Conservation (phyloP, 2,113 vertebrate genomes). For the Stigmatopora nigra region DNA sequence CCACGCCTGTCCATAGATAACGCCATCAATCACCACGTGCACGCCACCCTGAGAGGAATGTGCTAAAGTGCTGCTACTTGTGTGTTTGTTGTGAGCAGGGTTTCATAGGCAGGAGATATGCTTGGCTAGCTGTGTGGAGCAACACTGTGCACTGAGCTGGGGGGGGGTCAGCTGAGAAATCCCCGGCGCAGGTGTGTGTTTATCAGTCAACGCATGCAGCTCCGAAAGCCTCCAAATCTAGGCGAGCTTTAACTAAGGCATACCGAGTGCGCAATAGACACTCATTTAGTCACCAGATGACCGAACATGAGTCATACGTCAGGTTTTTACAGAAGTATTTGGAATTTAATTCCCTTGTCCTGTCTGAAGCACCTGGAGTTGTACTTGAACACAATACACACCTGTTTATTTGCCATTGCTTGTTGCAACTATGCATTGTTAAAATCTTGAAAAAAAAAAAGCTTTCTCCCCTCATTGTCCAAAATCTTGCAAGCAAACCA, state of each 20-base stretch:
- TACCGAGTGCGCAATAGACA: constrained; percentile 43
- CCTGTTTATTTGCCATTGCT: too few relatives aligned
- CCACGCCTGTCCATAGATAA: constrained; percentile 63
- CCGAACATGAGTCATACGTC: constrained; percentile 15
- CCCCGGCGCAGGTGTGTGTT: constrained; percentile 68
- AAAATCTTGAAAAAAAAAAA: too few relatives aligned
- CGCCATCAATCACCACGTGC: constrained; percentile 63
- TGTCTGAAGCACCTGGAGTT: too few relatives aligned
- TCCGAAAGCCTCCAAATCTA: constrained; percentile 57
- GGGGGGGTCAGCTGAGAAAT: constrained; percentile 40
- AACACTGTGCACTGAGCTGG: constrained; percentile 52
- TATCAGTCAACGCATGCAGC: constrained; percentile 65
- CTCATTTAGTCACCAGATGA: constrained; percentile 35
- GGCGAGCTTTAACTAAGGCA: constrained; percentile 57
- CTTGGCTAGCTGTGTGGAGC: constrained; percentile 56
- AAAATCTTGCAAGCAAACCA: too few relatives aligned
- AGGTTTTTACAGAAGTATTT: too few relatives aligned
- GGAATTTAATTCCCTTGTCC: too few relatives aligned
- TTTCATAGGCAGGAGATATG: constrained; percentile 53
- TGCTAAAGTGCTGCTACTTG: constrained; percentile 39
- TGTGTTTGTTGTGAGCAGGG: constrained; percentile 55
- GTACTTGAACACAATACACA: too few relatives aligned
- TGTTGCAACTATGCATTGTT: too few relatives aligned
- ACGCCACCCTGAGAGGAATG: constrained; percentile 48
- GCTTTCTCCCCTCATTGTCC: too few relatives aligned